phyloP scores from a whole-genome alignment of 2,113 vertebrate species.

The Antechinus stuartii region DNA sequence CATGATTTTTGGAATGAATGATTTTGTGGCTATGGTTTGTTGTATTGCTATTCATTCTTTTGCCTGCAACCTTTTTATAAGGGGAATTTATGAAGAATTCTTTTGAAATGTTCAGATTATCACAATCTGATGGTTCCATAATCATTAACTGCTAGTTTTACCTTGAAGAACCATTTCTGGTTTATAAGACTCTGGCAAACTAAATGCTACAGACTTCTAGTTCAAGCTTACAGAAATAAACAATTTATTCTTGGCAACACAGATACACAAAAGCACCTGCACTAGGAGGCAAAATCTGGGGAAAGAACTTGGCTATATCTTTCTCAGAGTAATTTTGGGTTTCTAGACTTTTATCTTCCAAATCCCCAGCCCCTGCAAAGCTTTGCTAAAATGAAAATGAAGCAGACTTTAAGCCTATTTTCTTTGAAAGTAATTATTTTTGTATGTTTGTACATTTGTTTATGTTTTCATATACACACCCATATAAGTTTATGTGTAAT shows the following conservation, averaged over 20 bases:
- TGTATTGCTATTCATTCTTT: conserved; percentile 26
- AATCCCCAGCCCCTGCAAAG: neutral
- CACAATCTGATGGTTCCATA: conserved; percentile 41
- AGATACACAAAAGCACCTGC: neutral
- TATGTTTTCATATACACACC: neutral
- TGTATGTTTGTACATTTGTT: neutral
- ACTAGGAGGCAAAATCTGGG: neutral
- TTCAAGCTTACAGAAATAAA: neutral
- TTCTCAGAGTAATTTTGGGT: neutral
- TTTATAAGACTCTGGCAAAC: neutral
- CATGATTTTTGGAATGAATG: conserved; percentile 8
- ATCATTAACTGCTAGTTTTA: conserved; percentile 40
- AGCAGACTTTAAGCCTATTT: neutral
- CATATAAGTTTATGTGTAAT: neutral
- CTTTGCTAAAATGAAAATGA: neutral
- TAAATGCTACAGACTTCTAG: neutral
- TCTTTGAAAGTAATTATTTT: neutral
- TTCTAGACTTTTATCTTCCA: neutral
- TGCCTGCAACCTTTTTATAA: conserved; percentile 58
- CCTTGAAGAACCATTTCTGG: conserved; percentile 20
- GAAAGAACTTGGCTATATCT: neutral
- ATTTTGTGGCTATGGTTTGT: neutral
- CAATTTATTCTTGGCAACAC: neutral
- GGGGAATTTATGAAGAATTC: conserved; percentile 48
- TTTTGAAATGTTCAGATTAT: conserved; percentile 44